phyloP scores from a whole-genome alignment of 2,888 invertebrate species.

The Punctoribates punctum region DNA sequence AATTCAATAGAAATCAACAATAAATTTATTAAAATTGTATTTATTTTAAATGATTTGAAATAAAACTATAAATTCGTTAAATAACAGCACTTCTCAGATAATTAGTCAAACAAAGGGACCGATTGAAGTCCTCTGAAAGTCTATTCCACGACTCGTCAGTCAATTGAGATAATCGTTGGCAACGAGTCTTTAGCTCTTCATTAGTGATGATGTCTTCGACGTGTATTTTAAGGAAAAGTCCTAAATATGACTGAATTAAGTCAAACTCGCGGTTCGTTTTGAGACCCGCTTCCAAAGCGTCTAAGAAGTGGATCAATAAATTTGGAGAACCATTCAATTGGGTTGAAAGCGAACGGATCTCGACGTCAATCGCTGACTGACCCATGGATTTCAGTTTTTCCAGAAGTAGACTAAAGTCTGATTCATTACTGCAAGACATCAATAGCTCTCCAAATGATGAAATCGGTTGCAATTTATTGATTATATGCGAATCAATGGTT shows the following conservation, averaged over 20 bases:
- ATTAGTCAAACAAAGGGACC: conserved; percentile 53
- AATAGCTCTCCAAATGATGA: conserved; percentile 46
- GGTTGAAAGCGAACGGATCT: conserved; percentile 71
- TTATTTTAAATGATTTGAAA: too few relatives aligned
- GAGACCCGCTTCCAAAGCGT: conserved; percentile 67
- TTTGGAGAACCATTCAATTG: conserved; percentile 59
- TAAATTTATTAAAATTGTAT: too few relatives aligned
- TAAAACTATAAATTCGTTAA: conserved; percentile 42
- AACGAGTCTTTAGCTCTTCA: conserved; percentile 48
- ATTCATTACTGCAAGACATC: conserved; percentile 30
- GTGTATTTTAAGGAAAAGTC: conserved; percentile 71
- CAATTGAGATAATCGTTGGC: conserved; percentile 28
- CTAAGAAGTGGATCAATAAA: conserved; percentile 72
- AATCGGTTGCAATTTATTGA: conserved; percentile 18
- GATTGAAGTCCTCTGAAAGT: conserved; percentile 46
- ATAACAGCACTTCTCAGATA: conserved; percentile 53
- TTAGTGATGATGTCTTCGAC: conserved; percentile 50
- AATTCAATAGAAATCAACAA: too few relatives aligned
- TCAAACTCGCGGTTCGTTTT: conserved; percentile 78
- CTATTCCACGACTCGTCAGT: conserved; percentile 44
- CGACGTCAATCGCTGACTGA: conserved; percentile 80
- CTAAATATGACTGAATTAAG: conserved; percentile 81
- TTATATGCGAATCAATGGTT: conserved; percentile 4
- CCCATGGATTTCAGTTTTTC: conserved; percentile 66
- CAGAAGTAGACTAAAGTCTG: conserved; percentile 57